Percentiles rank a stretch among this genome's conserved stretches.
phyloP scores from a whole-genome alignment of 2,113 vertebrate genomes.

The Campylomormyrus tamandua region DNA sequence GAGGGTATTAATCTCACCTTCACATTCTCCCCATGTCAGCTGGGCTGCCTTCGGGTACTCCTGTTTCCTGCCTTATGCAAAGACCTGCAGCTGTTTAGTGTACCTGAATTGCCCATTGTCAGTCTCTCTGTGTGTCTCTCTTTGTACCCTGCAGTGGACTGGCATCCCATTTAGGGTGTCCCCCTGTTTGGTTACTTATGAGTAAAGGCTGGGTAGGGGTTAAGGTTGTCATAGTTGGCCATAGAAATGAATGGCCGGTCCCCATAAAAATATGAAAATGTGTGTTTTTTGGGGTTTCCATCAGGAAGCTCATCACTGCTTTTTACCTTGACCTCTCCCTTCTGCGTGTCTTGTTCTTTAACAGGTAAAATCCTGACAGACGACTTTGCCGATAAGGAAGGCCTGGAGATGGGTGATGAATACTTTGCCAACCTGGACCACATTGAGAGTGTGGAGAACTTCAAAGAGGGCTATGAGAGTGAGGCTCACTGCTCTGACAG shows the following conservation, averaged over 20 bases:
- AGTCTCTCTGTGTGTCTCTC: neutral
- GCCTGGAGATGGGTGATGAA: slow-evolving; percentile 93
- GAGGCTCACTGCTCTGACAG: slow-evolving; percentile 84
- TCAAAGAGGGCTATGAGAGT: slow-evolving; percentile 96
- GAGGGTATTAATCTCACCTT: neutral
- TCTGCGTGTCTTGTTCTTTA: neutral
- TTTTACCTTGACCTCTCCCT: neutral
- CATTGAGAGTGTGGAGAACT: slow-evolving; percentile 97
- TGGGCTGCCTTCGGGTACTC: neutral
- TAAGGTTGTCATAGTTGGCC: neutral
- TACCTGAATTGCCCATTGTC: neutral
- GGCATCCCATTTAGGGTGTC: neutral
- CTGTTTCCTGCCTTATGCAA: neutral
- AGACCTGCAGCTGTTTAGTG: neutral
- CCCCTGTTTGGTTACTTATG: neutral
- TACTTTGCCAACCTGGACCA: slow-evolving; percentile 97
- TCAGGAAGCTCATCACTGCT: neutral
- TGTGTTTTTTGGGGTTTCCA: neutral
- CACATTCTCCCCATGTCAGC: neutral
- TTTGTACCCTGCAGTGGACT: too few relatives aligned
- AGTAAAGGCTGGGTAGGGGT: neutral
- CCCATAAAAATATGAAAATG: too few relatives aligned
- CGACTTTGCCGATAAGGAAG: slow-evolving; percentile 93
- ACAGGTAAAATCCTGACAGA: slow-evolving; percentile 93
- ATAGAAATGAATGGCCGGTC: neutral